phyloP scores from a whole-genome alignment of 2,888 invertebrate genomes.

The Morinoia aosen region DNA sequence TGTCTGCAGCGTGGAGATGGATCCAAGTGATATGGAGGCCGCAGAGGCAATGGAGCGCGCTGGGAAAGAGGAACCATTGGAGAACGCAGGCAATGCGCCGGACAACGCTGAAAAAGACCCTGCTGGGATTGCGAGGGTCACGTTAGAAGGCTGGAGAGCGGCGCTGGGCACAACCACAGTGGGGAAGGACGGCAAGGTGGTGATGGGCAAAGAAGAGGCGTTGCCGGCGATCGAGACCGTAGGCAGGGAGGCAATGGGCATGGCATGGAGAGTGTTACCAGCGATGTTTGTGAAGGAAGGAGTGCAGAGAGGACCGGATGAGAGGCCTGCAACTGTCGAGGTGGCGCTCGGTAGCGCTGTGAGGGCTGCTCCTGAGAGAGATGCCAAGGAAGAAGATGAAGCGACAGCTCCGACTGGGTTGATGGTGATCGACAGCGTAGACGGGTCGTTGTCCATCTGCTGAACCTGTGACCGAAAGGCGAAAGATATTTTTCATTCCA shows the following conservation, averaged over 20 bases:
- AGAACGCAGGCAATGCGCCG: slow-evolving; percentile 21
- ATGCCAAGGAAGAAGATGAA: neutral
- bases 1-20: slow-evolving; percentile 38
- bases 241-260: slow-evolving; percentile 34
- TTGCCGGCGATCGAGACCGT: slow-evolving; percentile 6
- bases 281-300: slow-evolving; percentile 33
- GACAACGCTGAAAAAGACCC: slow-evolving; percentile 15
- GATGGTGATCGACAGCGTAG: slow-evolving; percentile 39
- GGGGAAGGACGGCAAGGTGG: slow-evolving; percentile 27
- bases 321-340: neutral
- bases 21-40: slow-evolving; percentile 24
- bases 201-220: neutral
- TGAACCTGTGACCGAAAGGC: neutral
- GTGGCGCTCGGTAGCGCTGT: neutral
- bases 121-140: slow-evolving; percentile 39
- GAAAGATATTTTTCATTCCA: neutral
- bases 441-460: slow-evolving; percentile 27
- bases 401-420: slow-evolving; percentile 32
- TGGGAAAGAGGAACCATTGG: slow-evolving; percentile 38
- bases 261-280: slow-evolving; percentile 19
- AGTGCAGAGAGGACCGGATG: neutral
- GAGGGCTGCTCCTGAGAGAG: neutral
- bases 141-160: slow-evolving; percentile 20
- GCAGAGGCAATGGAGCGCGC: neutral
- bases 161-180: slow-evolving; percentile 43